Base-by-base conservation (phyloP, 64 coral and sea anemone genomes). In the Stylophora pistillata region DNA sequence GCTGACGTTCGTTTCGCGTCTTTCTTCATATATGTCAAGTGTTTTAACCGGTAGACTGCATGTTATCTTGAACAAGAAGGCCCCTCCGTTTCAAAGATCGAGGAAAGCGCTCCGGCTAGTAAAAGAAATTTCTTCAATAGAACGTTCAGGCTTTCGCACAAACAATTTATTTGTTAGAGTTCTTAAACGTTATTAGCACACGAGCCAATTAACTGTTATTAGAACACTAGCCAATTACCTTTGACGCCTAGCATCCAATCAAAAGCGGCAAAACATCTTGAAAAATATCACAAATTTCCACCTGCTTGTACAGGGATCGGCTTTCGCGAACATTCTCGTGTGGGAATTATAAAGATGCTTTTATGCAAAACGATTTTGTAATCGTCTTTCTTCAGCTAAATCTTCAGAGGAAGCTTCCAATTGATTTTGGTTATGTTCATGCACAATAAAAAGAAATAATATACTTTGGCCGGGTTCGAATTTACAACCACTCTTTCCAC, bases 111-210 rank as follows among this genome's bases (percentile, higher is more conserved):
- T 25, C 10, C 20, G 15, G 23, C 69, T 84, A 25, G 66, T 70
- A 54, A 84, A 84, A 21, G 33, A 65, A 33, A 23, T 26, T 60
- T 53, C 61, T 41, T 65, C 33, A 84, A 84, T 84, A 70, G 69
- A 70, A 84, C 17, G 33, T 71, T 53, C 20, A 37, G 53, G 31
- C 33, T 52, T 70, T 15, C 62, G 21, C 30, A 21, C 80, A 70
- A 70, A 84, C 61, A 84, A 84, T 84, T 69, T 69, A 84, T 84
- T 26, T 69, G 80, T 27, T 66, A 61, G 60, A 53, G 65, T 11
- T 54, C 80, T 84, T 84, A 69, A 69, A 84, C 32, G 61, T 84
- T 68, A 84, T 84, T 84, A 84, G 61, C n/a, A 33, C 20, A 84
- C 60, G 17, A 68, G 30, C 80, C 80, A 84, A 84, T 84, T 84